Conservation (phyloP, 1,140 invertebrate species). For the Neodiprion lecontei region DNA sequence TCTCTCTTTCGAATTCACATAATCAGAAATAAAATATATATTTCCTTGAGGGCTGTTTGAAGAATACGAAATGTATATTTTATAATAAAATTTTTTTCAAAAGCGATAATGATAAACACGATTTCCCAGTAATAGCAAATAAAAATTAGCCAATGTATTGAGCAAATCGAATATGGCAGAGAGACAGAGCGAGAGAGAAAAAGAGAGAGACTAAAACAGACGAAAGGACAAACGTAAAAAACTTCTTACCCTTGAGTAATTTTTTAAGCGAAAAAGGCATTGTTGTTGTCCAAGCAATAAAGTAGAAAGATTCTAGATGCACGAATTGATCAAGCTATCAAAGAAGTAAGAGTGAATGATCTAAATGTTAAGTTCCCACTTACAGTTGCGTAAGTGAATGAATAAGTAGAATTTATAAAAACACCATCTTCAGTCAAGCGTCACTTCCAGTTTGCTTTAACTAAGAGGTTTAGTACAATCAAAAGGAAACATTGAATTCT, state of each 20-base stretch:
- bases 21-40: too few species aligned
- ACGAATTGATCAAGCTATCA: not conserved
- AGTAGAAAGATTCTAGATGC: not conserved
- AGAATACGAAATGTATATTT: too few species aligned
- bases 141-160: too few species aligned
- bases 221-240: constrained; percentile 14
- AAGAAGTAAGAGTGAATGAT: not conserved
- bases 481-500: constrained; percentile 3
- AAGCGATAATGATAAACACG: too few species aligned
- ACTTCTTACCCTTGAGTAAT: constrained; percentile 2
- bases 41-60: not conserved
- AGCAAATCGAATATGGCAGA: too few species aligned
- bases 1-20: too few species aligned
- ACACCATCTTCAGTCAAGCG: not conserved
- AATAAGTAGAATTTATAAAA: constrained; percentile 11
- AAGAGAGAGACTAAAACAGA: not conserved
- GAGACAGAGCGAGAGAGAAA: too few species aligned
- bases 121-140: too few species aligned
- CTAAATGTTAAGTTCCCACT: not conserved
- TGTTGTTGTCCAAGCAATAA: not conserved
- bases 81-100: too few species aligned
- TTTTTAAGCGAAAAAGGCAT: constrained; percentile 3
- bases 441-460: constrained; percentile 5
- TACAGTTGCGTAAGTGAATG: not conserved
- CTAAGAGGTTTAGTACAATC: not conserved